Evolutionary conservation across 2,113 vertebrate genomes (phyloP).

Genomic region (Trinectes maculatus): DNA sequence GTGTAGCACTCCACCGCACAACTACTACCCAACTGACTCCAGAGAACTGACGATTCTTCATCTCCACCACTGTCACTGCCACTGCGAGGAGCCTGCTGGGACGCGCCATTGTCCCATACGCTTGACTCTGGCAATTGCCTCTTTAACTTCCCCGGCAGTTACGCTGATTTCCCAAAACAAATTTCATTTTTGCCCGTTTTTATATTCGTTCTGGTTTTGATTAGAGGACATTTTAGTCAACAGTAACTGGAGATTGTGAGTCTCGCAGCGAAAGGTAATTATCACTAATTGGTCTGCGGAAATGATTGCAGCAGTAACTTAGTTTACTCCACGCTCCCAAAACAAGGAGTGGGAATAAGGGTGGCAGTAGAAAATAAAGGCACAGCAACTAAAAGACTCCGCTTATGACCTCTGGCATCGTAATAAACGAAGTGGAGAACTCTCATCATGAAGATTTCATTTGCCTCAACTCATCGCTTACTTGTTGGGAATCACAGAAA

Average conservation of each 20-base stretch:
- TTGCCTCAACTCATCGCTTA: slow-evolving; percentile 43
- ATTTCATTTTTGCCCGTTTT: not conserved
- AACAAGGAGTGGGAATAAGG: slow-evolving; percentile 79
- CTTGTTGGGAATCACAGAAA: slow-evolving; percentile 29
- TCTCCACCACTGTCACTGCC: slow-evolving; percentile 42
- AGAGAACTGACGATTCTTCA: slow-evolving; percentile 64
- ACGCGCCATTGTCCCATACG: slow-evolving; percentile 6
- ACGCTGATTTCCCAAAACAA: slow-evolving; percentile 3
- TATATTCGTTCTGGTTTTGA: slow-evolving; percentile 31
- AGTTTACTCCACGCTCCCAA: slow-evolving; percentile 50
- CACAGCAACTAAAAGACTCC: slow-evolving; percentile 75
- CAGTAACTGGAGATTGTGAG: slow-evolving; percentile 50
- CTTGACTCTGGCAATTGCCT: not conserved
- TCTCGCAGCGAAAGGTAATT: slow-evolving; percentile 66
- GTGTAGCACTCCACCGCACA: slow-evolving; percentile 61
- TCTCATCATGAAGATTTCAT: slow-evolving; percentile 77
- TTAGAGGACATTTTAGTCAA: slow-evolving; percentile 24
- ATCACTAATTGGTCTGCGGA: slow-evolving; percentile 70
- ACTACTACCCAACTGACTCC: slow-evolving; percentile 71
- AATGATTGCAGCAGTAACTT: slow-evolving; percentile 68
- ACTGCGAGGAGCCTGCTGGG: slow-evolving; percentile 17
- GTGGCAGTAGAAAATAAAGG: slow-evolving; percentile 68
- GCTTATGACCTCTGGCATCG: slow-evolving; percentile 72
- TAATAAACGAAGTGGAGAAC: slow-evolving; percentile 71
- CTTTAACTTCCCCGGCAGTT: slow-evolving; percentile 5